phyloP scores from a whole-genome alignment of 2,113 vertebrate genomes.

The Pimephales promelas region DNA sequence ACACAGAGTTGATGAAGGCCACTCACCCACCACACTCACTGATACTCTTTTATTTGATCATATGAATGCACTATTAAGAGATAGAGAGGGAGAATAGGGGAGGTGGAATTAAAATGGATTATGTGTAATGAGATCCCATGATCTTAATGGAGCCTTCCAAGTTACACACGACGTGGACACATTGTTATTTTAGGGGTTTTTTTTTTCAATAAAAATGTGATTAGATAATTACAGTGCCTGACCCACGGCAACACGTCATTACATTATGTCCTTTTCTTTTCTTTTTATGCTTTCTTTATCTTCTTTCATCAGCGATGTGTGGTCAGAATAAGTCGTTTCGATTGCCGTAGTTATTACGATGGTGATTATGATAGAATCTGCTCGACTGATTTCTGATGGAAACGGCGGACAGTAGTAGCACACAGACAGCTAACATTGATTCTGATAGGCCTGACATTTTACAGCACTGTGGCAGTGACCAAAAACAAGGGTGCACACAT shows the following conservation, averaged over 20 bases:
- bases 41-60: slow-evolving; percentile 53
- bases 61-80: slow-evolving; percentile 48
- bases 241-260: neutral
- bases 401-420: slow-evolving; percentile 39
- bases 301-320: neutral
- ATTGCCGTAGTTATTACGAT: slow-evolving; percentile 13
- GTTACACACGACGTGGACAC: neutral
- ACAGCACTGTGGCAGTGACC: slow-evolving; percentile 52
- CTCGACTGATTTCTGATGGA: neutral
- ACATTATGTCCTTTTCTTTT: neutral
- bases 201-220: slow-evolving; percentile 15
- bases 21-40: slow-evolving; percentile 61
- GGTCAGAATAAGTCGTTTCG: neutral
- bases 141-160: slow-evolving; percentile 36
- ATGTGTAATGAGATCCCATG: slow-evolving; percentile 47
- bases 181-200: slow-evolving; percentile 12
- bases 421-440: slow-evolving; percentile 41
- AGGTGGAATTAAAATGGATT: slow-evolving; percentile 54
- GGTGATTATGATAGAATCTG: neutral
- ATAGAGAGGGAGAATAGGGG: slow-evolving; percentile 29
- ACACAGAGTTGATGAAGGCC: slow-evolving; percentile 59
- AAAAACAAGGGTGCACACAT: neutral
- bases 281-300: neutral
- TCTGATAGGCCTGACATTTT: slow-evolving; percentile 64
- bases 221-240: slow-evolving; percentile 7